Conservation (phyloP, 2,113 vertebrate genomes). For the Thamnophis sirtalis region DNA sequence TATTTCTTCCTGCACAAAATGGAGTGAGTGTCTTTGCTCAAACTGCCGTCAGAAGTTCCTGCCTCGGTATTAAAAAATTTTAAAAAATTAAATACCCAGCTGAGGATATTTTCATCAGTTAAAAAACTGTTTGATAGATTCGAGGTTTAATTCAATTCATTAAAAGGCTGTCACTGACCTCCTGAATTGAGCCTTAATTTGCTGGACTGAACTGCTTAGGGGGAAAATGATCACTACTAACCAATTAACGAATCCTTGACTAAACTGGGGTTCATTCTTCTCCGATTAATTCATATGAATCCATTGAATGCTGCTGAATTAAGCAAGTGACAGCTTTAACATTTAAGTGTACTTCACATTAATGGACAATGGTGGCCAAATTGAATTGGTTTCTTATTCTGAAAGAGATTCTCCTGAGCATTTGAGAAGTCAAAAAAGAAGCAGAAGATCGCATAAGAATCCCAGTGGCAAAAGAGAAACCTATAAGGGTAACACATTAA, state of each 20-base stretch:
- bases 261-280: neutral
- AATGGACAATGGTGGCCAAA: neutral
- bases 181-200: neutral
- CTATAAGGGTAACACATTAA: conserved; percentile 13
- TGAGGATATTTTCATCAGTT: neutral
- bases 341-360: neutral
- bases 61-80: neutral
- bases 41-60: neutral
- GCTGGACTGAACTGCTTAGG: neutral
- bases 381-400: neutral
- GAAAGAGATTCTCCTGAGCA: neutral
- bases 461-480: conserved; percentile 3
- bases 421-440: neutral
- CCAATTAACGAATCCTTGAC: neutral
- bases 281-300: neutral
- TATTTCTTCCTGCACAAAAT: neutral
- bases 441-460: neutral
- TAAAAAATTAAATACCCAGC: neutral
- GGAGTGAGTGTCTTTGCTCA: neutral
- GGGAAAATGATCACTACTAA: neutral
- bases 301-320: neutral
- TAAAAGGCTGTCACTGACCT: neutral
- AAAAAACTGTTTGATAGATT: neutral
- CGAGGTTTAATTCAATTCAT: neutral
- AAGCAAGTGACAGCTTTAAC: neutral